Conservation (phyloP, 2,113 vertebrate genomes). For the Syngnathus scovelli region DNA sequence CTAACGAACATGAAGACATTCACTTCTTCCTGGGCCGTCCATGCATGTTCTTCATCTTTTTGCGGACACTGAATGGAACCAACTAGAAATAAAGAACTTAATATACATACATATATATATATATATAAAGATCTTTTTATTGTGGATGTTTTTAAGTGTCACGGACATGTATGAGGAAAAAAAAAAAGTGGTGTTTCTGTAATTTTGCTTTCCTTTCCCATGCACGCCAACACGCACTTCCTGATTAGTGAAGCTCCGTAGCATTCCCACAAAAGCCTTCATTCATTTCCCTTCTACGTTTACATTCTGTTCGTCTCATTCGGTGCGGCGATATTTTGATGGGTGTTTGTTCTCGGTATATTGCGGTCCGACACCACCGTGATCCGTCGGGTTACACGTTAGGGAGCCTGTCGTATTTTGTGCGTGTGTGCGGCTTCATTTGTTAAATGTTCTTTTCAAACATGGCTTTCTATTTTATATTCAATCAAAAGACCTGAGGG, state of each 20-base stretch:
- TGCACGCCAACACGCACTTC: slow-evolving; percentile 15
- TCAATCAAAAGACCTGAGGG: background rate
- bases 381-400: background rate
- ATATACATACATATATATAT: slow-evolving; percentile 41
- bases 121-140: slow-evolving; percentile 54
- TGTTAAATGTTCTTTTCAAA: background rate
- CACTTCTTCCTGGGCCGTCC: slow-evolving; percentile 13
- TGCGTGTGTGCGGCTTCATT: background rate
- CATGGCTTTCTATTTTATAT: background rate
- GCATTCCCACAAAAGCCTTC: slow-evolving; percentile 40
- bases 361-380: slow-evolving; percentile 23
- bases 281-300: slow-evolving; percentile 37
- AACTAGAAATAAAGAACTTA: slow-evolving; percentile 48
- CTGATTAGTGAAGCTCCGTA: slow-evolving; percentile 51
- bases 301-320: slow-evolving; percentile 25
- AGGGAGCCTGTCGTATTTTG: background rate
- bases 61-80: slow-evolving; percentile 5
- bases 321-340: background rate
- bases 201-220: slow-evolving; percentile 54
- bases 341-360: slow-evolving; percentile 61
- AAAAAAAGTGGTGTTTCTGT: slow-evolving; percentile 55
- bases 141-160: slow-evolving; percentile 64
- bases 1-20: slow-evolving; percentile 33
- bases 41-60: slow-evolving; percentile 19
- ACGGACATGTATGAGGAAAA: slow-evolving; percentile 41